Evolutionary conservation across 2,888 invertebrate species (phyloP).

Genomic region (Caenorhabditis becei): DNA sequence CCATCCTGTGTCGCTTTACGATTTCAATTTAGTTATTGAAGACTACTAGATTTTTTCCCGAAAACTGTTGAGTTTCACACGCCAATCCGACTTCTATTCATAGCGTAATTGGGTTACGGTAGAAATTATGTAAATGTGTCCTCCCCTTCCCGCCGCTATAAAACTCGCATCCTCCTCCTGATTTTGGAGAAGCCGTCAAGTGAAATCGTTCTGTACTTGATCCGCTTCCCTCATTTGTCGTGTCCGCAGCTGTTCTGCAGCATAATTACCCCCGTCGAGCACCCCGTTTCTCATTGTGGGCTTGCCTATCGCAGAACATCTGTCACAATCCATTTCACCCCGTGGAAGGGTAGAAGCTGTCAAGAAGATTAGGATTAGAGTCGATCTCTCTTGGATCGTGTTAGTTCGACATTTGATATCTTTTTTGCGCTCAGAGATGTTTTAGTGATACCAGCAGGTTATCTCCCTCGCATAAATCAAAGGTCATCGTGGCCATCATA

Average conservation of each 20-base stretch:
- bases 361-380: conserved; percentile 2
- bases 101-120: too few species aligned
- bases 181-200: conserved; percentile 1
- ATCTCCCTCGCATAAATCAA: not conserved
- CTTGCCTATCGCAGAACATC: conserved; percentile 22
- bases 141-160: too few species aligned
- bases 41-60: too few species aligned
- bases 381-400: conserved; percentile 1
- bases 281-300: not conserved
- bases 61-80: too few species aligned
- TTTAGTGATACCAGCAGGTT: not conserved
- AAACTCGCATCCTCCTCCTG: too few species aligned
- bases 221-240: conserved; percentile 8
- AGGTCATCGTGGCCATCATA: not conserved
- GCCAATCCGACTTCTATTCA: too few species aligned
- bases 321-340: conserved; percentile 20
- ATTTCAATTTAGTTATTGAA: too few species aligned
- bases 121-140: too few species aligned
- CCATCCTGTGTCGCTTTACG: too few species aligned
- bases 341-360: not conserved
- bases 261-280: conserved; percentile 32
- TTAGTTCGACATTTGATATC: not conserved
- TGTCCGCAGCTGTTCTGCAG: conserved; percentile 16
- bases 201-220: not conserved
- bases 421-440: not conserved